phyloP scores from a whole-genome alignment of 2,888 invertebrate species.

The Papilio elwesi region DNA sequence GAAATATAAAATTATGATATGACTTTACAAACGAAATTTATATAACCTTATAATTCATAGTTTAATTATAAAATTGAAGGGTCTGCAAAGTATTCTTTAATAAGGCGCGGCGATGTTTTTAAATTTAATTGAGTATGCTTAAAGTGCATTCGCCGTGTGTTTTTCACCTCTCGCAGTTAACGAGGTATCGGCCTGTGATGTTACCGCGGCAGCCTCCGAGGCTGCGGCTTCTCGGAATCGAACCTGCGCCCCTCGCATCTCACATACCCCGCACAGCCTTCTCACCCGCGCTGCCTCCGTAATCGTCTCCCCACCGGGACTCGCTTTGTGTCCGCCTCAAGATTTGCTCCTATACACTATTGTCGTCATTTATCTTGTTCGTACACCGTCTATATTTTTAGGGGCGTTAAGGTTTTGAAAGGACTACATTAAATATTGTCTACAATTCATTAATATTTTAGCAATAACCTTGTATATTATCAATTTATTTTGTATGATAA shows the following conservation, averaged over 20 bases:
- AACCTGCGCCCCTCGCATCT: slow-evolving; percentile 46
- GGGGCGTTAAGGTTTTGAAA: neutral
- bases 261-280: slow-evolving; percentile 44
- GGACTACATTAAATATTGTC: neutral
- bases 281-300: slow-evolving; percentile 49
- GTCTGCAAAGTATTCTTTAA: slow-evolving; percentile 23
- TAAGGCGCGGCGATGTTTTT: slow-evolving; percentile 51
- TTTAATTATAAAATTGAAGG: slow-evolving; percentile 33
- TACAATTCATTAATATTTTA: neutral
- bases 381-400: slow-evolving; percentile 23
- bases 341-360: slow-evolving; percentile 45
- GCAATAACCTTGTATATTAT: neutral
- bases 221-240: slow-evolving; percentile 74
- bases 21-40: slow-evolving; percentile 21
- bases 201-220: slow-evolving; percentile 74
- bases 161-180: slow-evolving; percentile 76
- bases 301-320: slow-evolving; percentile 64
- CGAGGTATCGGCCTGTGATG: slow-evolving; percentile 74
- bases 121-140: slow-evolving; percentile 67
- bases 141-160: slow-evolving; percentile 58
- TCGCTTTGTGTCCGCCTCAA: slow-evolving; percentile 53
- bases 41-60: slow-evolving; percentile 7
- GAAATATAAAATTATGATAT: slow-evolving; percentile 7
- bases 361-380: slow-evolving; percentile 39
- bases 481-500: neutral